Base-by-base conservation (phyloP, 1,140 invertebrate species). In the Sarcophaga bullata region DNA sequence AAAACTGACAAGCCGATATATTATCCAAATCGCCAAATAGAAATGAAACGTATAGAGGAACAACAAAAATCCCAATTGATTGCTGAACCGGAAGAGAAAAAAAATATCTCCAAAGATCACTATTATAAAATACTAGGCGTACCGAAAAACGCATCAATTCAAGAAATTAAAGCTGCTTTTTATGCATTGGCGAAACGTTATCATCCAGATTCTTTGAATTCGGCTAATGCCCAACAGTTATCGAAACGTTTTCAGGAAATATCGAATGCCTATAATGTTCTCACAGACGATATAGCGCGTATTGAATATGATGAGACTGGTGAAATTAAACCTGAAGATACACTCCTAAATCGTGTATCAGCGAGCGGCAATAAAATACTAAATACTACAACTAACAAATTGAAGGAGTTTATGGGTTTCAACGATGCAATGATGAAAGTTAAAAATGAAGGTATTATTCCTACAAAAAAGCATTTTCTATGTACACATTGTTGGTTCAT, bases 221-320 rank as follows among this genome's bases (percentile, higher is more conserved):
- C 13, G 19, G 62, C 49, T 91, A 92, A 1, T 92, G 93, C 62
- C 91, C 5, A 93, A 68, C 84, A 95, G 85, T 94, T 96, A 86
- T 94, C 96, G 85, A 93, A 92, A 62, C 95, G 95, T 84, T 98
- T 97, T 88, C 97, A 97, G 89, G 96, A 97, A 90, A 92, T 97
- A 13, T 95, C 95, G 10, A 96, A 97, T 91, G 96, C 96, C 0
- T 97, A 97, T 86, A 94, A 94, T 80, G 93, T 97, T 84, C 90
- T 97, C 2, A 95, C 94, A 6, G 95, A 97, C 89, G 92, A 93
- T 6, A 95, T 94, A 37, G 96, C 96, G 88, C 91, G 94, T 81
- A 91, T 93, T 50, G 92, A 95, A 80, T 97, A 96, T 85, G 96
- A 97, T 86, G 85, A 88, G 73, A 50, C 88, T 15, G 88, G 88